A percentile compares a stretch with the other conserved stretches of the same genome.
Conservation (phyloP, 2,797 vertebrate genomes). For the Phoxinus dragarum region DNA sequence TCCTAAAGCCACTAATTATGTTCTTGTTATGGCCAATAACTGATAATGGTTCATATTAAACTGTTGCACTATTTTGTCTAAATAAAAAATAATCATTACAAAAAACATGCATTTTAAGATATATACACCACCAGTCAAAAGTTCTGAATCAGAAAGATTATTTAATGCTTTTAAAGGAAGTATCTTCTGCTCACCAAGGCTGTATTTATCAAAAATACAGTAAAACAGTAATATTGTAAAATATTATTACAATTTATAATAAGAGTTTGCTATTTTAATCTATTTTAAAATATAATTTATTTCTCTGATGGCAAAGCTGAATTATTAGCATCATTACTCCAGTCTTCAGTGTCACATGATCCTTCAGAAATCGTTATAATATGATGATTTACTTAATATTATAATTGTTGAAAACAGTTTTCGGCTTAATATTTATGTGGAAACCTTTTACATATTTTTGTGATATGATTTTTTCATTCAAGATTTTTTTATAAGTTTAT, state of each 20-base stretch:
- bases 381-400: background rate
- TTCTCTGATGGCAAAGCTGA: background rate
- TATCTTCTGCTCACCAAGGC: background rate
- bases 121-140: background rate
- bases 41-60: background rate
- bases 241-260: background rate
- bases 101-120: background rate
- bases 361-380: background rate
- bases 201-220: background rate
- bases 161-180: background rate
- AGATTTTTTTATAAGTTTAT: too few relatives aligned
- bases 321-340: background rate
- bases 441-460: too few relatives aligned
- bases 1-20: background rate
- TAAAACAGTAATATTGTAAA: background rate
- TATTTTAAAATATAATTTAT: background rate
- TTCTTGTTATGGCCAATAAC: background rate
- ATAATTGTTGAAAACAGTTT: background rate
- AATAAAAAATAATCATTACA: background rate
- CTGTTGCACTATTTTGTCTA: background rate
- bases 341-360: background rate
- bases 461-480: background rate
- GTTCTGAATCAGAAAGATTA: background rate
- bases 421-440: too few relatives aligned
- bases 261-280: background rate